These are phyloP conservation scores for Tetragonula clypearis DNA, from an alignment of 1,140 invertebrate species.

Conservation along the genomic window DNA sequence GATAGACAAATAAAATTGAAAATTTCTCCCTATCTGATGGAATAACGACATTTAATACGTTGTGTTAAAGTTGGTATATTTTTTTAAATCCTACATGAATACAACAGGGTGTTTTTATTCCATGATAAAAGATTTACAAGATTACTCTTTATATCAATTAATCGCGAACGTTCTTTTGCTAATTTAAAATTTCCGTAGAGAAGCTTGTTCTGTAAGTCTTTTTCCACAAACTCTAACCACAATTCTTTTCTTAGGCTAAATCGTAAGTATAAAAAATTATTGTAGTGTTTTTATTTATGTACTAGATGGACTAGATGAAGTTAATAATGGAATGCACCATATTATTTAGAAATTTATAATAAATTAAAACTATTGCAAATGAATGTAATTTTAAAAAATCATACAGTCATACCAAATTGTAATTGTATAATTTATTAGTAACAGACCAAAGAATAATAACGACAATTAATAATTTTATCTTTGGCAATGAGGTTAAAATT, in stretches of 20 bases:
- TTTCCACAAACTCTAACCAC: neutral
- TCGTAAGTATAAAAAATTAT: slow-evolving; percentile 31
- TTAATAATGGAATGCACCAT: slow-evolving; percentile 44
- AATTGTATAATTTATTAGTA: neutral
- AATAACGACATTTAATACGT: slow-evolving; percentile 43
- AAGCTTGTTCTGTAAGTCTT: slow-evolving; percentile 25
- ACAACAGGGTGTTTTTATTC: slow-evolving; percentile 50
- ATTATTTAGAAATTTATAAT: slow-evolving; percentile 15
- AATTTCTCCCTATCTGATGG: slow-evolving; percentile 27
- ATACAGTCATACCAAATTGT: neutral
- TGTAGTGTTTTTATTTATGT: slow-evolving; percentile 33
- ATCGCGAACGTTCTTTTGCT: neutral
- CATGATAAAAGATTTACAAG: slow-evolving; percentile 38
- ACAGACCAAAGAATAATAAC: neutral
- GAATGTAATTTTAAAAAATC: neutral
- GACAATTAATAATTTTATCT: slow-evolving; percentile 9
- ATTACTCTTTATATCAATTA: slow-evolving; percentile 11
- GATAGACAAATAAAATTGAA: neutral
- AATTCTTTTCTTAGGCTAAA: neutral
- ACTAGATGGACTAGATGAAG: slow-evolving; percentile 55
- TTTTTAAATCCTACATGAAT: slow-evolving; percentile 26
- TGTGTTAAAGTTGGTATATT: slow-evolving; percentile 36
- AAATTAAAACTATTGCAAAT: slow-evolving; percentile 32
- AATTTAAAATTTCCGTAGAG: neutral
- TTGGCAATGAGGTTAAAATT: slow-evolving; percentile 18